Percentiles rank a stretch among this genome's conserved stretches.
Conservation (phyloP, 2,888 invertebrate species). For the Eupeodes latifasciatus region DNA sequence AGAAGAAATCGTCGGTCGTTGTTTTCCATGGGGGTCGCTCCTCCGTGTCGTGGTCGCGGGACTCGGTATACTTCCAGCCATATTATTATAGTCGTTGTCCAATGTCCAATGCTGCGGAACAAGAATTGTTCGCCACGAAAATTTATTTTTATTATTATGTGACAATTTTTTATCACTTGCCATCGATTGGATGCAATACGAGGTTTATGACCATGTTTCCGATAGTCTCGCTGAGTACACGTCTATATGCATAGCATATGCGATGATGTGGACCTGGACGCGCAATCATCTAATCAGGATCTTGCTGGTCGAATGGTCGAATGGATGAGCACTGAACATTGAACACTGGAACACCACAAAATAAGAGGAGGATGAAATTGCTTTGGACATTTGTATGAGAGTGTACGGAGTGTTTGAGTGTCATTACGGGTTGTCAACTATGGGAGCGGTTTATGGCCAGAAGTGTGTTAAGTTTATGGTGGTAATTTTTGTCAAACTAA, state of each 20-base stretch:
- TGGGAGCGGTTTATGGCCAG: slow-evolving; percentile 69
- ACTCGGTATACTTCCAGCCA: not conserved
- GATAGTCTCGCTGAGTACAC: slow-evolving; percentile 44
- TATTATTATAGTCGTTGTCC: not conserved
- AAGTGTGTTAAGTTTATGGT: slow-evolving; percentile 59
- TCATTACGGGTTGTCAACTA: slow-evolving; percentile 67
- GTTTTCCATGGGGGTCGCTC: slow-evolving; percentile 44
- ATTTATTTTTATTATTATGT: slow-evolving; percentile 77
- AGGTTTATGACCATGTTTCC: slow-evolving; percentile 73
- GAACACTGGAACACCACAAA: not conserved
- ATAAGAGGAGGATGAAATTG: slow-evolving; percentile 47
- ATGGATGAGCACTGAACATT: slow-evolving; percentile 29
- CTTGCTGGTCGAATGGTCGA: slow-evolving; percentile 49
- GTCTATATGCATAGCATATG: slow-evolving; percentile 20
- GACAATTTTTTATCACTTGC: slow-evolving; percentile 76
- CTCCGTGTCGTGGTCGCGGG: slow-evolving; percentile 35
- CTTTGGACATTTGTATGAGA: slow-evolving; percentile 36
- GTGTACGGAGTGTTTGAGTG: slow-evolving; percentile 59
- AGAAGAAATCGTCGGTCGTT: slow-evolving; percentile 21
- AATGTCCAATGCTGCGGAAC: slow-evolving; percentile 39
- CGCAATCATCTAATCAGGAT: slow-evolving; percentile 74
- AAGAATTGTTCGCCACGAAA: slow-evolving; percentile 72
- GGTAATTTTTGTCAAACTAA: slow-evolving; percentile 69
- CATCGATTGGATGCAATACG: slow-evolving; percentile 76
- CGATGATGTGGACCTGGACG: not conserved